Evolutionary conservation across 2,888 invertebrate genomes (phyloP), one percentile per base, ranked within the genome.

Genomic region (Lamellibrachia satsuma): DNA sequence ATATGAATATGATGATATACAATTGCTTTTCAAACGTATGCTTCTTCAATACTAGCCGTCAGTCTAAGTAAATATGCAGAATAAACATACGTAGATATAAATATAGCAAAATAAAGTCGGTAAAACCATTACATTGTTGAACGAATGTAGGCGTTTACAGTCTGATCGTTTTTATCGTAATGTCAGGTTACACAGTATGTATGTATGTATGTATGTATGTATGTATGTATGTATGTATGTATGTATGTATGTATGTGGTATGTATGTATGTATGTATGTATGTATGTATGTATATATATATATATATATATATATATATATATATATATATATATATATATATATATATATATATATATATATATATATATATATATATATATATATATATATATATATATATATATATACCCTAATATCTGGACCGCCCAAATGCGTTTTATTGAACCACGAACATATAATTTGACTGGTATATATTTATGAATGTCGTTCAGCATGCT

Each of bases 221-320:
- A n/a, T 91, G 51, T n/a, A 27, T 91, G 51, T 91, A 91, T 91
- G n/a, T 91, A n/a, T 91, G 51, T 51, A 91, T 91, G 91, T 91
- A 15, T n/a, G 51, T 27, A 15, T 91, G 15, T 91, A 27, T 91
- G 91, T 91, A n/a, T 91, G 51, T 91, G 1, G 51, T 91, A n/a
- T n/a, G 15, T 22, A n/a, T 15, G 11, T 91, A 27, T 91, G 91
- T 91, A n/a, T 91, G 51, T 91, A 15, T 91, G 51, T 91, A n/a
- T n/a, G 15, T 22, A n/a, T 15, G 11, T 27, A 15, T 91, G 1
- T 51, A 27, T 91, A 27, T 91, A 27, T 91, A 27, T 27, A 27
- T 27, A 91, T 91, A 27, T 91, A 27, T 27, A 90, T 90, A n/a
- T 22, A n/a, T 90, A 22, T 22, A 22, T 22, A 90, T 90, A 22